Evolutionary conservation across 2,797 vertebrate species (phyloP).

Genomic region (Clarias laeviceps): DNA sequence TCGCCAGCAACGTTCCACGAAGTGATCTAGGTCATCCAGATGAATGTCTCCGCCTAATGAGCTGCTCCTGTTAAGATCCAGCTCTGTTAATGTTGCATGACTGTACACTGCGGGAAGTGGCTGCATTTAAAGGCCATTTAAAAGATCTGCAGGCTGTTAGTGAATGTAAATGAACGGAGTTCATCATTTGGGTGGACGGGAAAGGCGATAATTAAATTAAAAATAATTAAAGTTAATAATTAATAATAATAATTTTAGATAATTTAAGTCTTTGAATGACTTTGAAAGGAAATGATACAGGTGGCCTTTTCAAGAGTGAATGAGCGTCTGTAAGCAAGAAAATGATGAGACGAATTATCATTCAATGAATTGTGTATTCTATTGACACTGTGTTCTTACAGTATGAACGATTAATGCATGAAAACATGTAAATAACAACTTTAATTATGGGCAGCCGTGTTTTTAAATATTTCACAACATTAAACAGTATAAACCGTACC

Average conservation of each 20-base stretch:
- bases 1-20: slow-evolving; percentile 43
- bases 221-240: neutral
- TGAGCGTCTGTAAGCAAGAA: slow-evolving; percentile 7
- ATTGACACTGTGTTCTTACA: slow-evolving; percentile 6
- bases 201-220: slow-evolving; percentile 53
- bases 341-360: slow-evolving; percentile 24
- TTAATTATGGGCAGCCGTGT: neutral
- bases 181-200: slow-evolving; percentile 41
- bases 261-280: slow-evolving; percentile 38
- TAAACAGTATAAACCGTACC: too few species aligned
- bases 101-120: slow-evolving; percentile 47
- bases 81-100: slow-evolving; percentile 58
- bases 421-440: neutral
- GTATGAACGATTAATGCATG: neutral
- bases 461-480: neutral
- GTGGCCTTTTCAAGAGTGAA: slow-evolving; percentile 53
- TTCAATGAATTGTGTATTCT: neutral
- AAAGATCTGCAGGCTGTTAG: slow-evolving; percentile 56
- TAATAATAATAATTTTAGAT: too few species aligned
- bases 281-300: slow-evolving; percentile 55
- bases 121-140: slow-evolving; percentile 56
- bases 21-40: slow-evolving; percentile 47
- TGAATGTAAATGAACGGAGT: slow-evolving; percentile 58
- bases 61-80: slow-evolving; percentile 51
- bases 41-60: slow-evolving; percentile 59